A percentile compares a stretch with the other conserved stretches of the same genome.
Conservation (phyloP, 2,888 invertebrate species). For the Dorcus hopei region DNA sequence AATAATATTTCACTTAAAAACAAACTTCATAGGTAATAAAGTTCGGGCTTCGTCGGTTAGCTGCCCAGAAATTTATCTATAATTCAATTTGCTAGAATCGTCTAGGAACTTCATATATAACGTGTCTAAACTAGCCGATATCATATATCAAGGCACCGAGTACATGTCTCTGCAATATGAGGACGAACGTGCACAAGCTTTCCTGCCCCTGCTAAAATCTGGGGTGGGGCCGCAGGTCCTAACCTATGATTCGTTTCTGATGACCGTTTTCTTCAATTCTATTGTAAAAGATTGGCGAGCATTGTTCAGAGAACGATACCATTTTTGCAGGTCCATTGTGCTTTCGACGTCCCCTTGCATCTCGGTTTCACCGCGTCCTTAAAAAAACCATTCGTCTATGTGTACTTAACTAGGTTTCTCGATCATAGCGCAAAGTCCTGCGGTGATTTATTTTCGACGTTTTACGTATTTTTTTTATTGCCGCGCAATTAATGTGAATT, state of each 20-base stretch:
- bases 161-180: too few species aligned
- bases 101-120: too few species aligned
- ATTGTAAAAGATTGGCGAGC: conserved; percentile 30
- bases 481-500: conserved; percentile 21
- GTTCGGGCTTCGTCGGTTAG: too few species aligned
- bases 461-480: conserved; percentile 7
- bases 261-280: conserved; percentile 33
- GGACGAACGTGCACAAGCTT: too few species aligned
- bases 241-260: conserved; percentile 34
- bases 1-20: too few species aligned
- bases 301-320: conserved; percentile 34
- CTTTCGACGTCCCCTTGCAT: conserved; percentile 21
- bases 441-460: conserved; percentile 30
- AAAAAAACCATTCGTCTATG: conserved; percentile 36
- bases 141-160: too few species aligned
- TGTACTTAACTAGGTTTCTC: conserved; percentile 39
- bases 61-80: too few species aligned
- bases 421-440: conserved; percentile 36
- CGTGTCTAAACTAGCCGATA: too few species aligned
- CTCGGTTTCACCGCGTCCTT: conserved; percentile 17
- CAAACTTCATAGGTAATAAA: too few species aligned
- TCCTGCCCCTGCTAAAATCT: too few species aligned
- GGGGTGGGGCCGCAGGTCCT: too few species aligned
- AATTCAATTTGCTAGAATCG: too few species aligned
- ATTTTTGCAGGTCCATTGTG: conserved; percentile 35